A percentile compares a stretch with the other conserved stretches of the same genome.
Conservation (phyloP, 2,888 invertebrate species). For the Lepidochrysops patricia region DNA sequence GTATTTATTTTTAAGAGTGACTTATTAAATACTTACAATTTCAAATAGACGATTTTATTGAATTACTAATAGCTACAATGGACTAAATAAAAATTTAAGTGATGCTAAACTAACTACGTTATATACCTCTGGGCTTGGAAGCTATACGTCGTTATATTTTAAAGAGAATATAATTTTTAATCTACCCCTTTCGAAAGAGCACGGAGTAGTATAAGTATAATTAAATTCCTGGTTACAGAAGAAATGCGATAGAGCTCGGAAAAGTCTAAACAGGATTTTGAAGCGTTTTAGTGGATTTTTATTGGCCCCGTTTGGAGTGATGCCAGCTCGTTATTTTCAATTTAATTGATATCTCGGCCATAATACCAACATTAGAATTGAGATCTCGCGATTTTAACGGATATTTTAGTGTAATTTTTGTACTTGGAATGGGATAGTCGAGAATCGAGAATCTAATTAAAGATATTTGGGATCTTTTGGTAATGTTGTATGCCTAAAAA, state of each 20-base stretch:
- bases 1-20: constrained; percentile 11
- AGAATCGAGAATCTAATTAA: not conserved
- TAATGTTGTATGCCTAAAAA: no score
- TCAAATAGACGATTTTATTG: no score
- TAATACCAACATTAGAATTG: constrained; percentile 30
- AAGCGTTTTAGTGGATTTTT: constrained; percentile 60
- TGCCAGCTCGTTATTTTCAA: constrained; percentile 48
- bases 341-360: constrained; percentile 67
- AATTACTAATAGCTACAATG: no score
- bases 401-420: constrained; percentile 2
- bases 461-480: no score
- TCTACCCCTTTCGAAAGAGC: not conserved
- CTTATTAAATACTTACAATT: no score
- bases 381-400: constrained; percentile 17
- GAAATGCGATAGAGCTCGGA: constrained; percentile 7
- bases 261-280: constrained; percentile 61
- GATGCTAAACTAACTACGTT: no score
- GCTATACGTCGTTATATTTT: no score
- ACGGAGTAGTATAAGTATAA: not conserved
- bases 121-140: no score
- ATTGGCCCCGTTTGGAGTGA: constrained; percentile 56
- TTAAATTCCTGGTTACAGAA: constrained; percentile 1
- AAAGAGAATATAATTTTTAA: not conserved
- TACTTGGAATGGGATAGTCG: not conserved
- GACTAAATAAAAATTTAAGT: no score